A percentile compares a stretch with the other conserved stretches of the same genome.
These are phyloP conservation scores for Ariopsis seemanni DNA, from an alignment of 2,113 vertebrate species.

Conservation along the genomic window DNA sequence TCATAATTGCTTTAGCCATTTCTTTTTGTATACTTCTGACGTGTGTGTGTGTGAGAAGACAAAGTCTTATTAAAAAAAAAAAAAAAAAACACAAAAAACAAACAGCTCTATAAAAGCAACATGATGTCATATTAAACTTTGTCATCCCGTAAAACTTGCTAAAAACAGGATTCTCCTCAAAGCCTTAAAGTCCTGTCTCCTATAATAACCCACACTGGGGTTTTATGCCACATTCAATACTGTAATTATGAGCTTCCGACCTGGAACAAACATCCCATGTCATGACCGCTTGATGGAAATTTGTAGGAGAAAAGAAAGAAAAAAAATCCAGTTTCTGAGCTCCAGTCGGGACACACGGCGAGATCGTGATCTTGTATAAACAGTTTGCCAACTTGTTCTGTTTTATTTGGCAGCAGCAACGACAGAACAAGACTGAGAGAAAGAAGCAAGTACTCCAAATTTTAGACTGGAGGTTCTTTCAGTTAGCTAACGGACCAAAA, in stretches of 20 bases:
- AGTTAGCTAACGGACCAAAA: background rate
- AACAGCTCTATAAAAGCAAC: background rate
- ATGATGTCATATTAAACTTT: background rate
- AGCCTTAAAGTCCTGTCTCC: background rate
- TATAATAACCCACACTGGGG: background rate
- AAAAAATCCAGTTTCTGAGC: background rate
- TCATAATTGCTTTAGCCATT: background rate
- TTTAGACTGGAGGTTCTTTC: background rate
- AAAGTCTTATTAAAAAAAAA: background rate
- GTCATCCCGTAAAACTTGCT: background rate
- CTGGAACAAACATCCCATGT: background rate
- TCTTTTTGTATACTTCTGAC: background rate
- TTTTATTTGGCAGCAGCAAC: background rate
- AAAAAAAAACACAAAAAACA: background rate
- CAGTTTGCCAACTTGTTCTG: background rate
- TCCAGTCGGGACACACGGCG: background rate
- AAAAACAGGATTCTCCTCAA: background rate
- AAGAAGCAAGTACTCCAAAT: background rate
- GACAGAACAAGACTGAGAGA: background rate
- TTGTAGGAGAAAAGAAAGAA: background rate
- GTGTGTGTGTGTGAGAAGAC: background rate
- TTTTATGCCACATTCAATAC: background rate
- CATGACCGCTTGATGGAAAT: constrained; percentile 5
- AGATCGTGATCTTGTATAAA: background rate
- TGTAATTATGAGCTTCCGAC: constrained; percentile 29